Percentiles rank a stretch among this genome's conserved stretches.
phyloP scores from a whole-genome alignment of 1,140 invertebrate species.

The Penaeus chinensis region DNA sequence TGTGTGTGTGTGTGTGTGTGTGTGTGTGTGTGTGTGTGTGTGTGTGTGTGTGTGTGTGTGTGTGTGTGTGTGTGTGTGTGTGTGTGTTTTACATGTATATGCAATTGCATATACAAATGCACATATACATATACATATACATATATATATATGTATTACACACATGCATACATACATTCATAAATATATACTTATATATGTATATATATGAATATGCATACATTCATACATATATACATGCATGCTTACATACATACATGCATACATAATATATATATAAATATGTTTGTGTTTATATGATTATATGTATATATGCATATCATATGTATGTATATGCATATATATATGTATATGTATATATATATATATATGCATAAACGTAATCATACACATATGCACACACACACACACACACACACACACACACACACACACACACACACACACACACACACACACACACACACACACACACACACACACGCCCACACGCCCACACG shows the following conservation, averaged over 20 bases:
- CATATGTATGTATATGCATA: background rate
- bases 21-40: background rate
- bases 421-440: background rate
- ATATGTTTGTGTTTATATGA: background rate
- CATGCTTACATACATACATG: background rate
- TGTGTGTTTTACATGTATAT: too few species aligned
- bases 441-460: background rate
- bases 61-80: background rate
- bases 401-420: background rate
- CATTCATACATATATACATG: constrained; percentile 11
- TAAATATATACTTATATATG: background rate
- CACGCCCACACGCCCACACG: background rate
- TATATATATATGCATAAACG: constrained; percentile 19
- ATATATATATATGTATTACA: background rate
- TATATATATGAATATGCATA: constrained; percentile 17
- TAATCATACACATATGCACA: background rate
- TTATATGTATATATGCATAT: constrained; percentile 17
- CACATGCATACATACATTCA: background rate
- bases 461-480: background rate
- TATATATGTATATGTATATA: constrained; percentile 11
- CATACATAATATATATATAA: background rate
- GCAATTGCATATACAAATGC: background rate
- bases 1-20: too few species aligned
- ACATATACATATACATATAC: constrained; percentile 8
- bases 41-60: background rate